Base-by-base conservation (phyloP, 2,113 vertebrate genomes). In the Oenanthe melanoleuca region DNA sequence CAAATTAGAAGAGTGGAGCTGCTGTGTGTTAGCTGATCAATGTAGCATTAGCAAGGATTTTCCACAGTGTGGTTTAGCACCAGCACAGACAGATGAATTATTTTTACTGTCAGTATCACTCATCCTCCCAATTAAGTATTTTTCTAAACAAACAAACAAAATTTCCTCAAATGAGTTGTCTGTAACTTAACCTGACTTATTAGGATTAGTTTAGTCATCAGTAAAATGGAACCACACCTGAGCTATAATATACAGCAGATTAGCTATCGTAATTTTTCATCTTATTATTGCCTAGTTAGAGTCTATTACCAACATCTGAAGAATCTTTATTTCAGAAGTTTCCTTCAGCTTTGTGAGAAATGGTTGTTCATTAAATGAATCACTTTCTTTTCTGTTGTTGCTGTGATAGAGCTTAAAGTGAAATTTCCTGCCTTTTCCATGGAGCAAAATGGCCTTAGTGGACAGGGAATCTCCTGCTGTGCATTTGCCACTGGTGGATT, bases 11-110 rank as follows among this genome's bases (percentile, higher is more conserved):
- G 89, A 93, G 56, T 2, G 3, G 88, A 70, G 72, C 52, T 86
- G 79, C 52, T 93, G 8, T 33, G 64, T 88, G 90, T 79, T 93
- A 88, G 64, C 75, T 90, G 88, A 96, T 96, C 90, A 93, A 42
- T 92, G 72, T 40, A 81, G 75, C 92, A 88, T 95, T 90, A 95
- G 79, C 44, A 67, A 90, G 72, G 75, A 95, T 96, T 97, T 97
- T 92, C 88, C 88, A 86, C 33, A 2, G 14, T 77, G 75, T 81
- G 69, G 64, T 92, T 96, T 93, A 83, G 80, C 56, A 67, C 44
- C 65, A 78, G 80, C 53, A 74, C 49, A 96, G 86, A 74, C 71
- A 42, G 64, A 90, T 81, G 80, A 90, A 86, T 92, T 95, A 59
- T 82, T 90, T 50, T 71, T 87, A 29, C 70, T 90, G 72, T 72